phyloP scores from a whole-genome alignment of 2,888 invertebrate species.

The Disparrhopalites patrizii region DNA sequence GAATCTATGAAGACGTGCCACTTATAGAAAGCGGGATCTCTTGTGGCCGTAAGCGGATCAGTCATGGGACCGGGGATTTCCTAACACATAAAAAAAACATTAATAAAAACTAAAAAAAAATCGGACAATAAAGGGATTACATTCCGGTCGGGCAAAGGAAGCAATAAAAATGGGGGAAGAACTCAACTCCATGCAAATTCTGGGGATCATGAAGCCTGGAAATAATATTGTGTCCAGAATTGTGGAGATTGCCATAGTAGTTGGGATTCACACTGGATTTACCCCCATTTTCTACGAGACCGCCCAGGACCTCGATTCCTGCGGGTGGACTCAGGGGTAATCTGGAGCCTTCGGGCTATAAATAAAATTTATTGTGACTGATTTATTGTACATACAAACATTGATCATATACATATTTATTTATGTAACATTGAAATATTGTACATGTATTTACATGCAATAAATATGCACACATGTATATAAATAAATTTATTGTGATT shows the following conservation, averaged over 20 bases:
- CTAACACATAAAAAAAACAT: constrained; percentile 52
- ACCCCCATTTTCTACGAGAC: constrained; percentile 75
- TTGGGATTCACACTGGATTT: constrained; percentile 52
- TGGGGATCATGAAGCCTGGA: constrained; percentile 77
- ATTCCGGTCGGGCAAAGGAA: too few relatives aligned
- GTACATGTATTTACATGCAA: too few relatives aligned
- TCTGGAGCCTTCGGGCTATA: constrained; percentile 54
- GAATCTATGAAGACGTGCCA: constrained; percentile 78
- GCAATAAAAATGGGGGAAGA: too few relatives aligned
- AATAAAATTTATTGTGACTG: too few relatives aligned
- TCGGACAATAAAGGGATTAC: too few relatives aligned
- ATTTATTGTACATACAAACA: too few relatives aligned
- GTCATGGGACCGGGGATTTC: constrained; percentile 79
- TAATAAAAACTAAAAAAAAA: not conserved
- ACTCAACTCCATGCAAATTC: constrained; percentile 65
- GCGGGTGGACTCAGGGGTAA: constrained; percentile 64
- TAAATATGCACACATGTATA: too few relatives aligned
- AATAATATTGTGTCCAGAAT: constrained; percentile 74
- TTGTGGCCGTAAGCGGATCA: constrained; percentile 77
- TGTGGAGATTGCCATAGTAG: constrained; percentile 68
- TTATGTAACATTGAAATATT: too few relatives aligned
- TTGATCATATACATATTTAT: too few relatives aligned
- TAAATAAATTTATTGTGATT: too few relatives aligned
- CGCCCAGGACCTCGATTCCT: constrained; percentile 74
- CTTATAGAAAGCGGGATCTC: constrained; percentile 80